Evolutionary conservation across 1,140 invertebrate species (phyloP), one percentile per base, ranked within the genome.

Genomic region (Ostrea edulis): DNA sequence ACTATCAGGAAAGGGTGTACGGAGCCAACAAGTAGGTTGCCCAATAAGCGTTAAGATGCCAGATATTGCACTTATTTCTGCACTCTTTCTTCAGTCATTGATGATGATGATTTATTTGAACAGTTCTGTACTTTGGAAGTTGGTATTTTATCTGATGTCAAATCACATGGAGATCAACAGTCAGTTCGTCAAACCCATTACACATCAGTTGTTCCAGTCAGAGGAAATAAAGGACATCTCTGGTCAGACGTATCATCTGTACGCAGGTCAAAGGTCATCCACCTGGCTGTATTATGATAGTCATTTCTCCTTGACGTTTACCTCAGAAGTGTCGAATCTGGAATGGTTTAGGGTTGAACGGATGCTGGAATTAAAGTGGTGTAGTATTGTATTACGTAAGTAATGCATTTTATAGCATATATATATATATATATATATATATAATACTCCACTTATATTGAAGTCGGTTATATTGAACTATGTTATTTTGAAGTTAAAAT

Each of bases 1-100:
- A 77, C 12, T 84, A 68, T 51, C 88, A 89, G 53, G 88, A 89
- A 58, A 89, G 86, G 22, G 82, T 86, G 7, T 89, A 86, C 22
- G 58, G 68, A 25, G 35, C 51, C 7, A 86, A 62, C n/a, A 86
- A 35, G 84, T 85, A 86, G 14, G 9, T 62, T 62, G 14, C 17
- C 2, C 9, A 9, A 55, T 4, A 62, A n/a, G 11, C 14, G 11
- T 12, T 0, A 58, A n/a, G n/a, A n/a, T n/a, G n/a, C n/a, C n/a
- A n/a, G 35, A 44, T 44, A 44, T 44, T 44, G 35, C 35, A 44
- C 35, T 5, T 44, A 44, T 2, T 44, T 44, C 35, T 44, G 1
- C 35, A 44, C 35, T 44, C 35, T 44, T 44, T 44, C 1, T 44
- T 44, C 5, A 44, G 1, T 2, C 35, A 44, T 44, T 44, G 35